Base-by-base conservation (phyloP, 1,140 invertebrate species). In the Penaeus japonicus region DNA sequence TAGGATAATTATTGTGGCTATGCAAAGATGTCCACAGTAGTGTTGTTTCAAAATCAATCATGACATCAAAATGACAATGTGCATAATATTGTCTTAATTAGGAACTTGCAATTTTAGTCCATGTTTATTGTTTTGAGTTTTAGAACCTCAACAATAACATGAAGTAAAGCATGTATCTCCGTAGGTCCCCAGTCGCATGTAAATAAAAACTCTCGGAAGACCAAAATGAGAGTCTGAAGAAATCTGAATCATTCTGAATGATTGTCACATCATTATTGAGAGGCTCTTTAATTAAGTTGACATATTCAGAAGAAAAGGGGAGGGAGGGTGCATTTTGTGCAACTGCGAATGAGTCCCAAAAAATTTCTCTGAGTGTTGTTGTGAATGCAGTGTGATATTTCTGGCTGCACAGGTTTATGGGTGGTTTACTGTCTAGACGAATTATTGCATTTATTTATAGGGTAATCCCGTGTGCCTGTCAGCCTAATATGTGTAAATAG, bases 391-490 rank as follows among this genome's bases (percentile, higher is more conserved):
- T 89, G 87, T 89, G 87, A 89, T 89, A 89, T 89, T 84, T 89
- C 73, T 78, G 87, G 87, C 87, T 89, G 87, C 81, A 79, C 73
- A 84, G 87, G 87, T 84, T 78, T 59, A 89, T 84, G 81, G 87
- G 87, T 79, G 82, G 82, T 79, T 88, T 82, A 89, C 75, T 84
- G 82, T 89, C 82, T 84, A 89, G 87, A 89, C 87, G 87, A 89
- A 89, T 89, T 89, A 89, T 84, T 89, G 87, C 87, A 89, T 89
- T 89, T 89, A 89, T 89, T 89, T 89, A 89, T 89, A 89, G 87
- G 87, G 54, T 84, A 77, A 65, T 89, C 87, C 81, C 55, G 55
- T 84, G 75, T 65, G 81, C 87, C 81, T 89, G 87, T 84, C 86
- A 89, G 87, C 82, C 87, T 84, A 79, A 84, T 89, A 77, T 65